Base-by-base conservation (phyloP, 2,888 invertebrate species). In the Orchestes rusci region DNA sequence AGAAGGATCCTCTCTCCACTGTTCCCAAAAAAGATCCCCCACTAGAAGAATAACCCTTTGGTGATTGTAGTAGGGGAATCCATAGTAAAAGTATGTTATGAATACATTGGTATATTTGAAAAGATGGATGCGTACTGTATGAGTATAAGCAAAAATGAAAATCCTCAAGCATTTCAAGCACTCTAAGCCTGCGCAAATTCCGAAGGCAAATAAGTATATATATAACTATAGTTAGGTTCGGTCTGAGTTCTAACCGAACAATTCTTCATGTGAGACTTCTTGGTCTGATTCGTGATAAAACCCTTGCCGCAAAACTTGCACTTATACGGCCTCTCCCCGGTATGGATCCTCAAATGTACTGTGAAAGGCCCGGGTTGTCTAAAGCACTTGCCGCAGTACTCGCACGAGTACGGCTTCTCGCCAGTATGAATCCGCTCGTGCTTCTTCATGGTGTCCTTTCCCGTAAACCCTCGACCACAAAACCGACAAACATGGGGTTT, bases 381-480 rank as follows among this genome's bases (percentile, higher is more conserved):
- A 50, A 67, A 67, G 16, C 59, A 56, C 42, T 64, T 65, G 3
- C 62, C 64, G 43, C 67, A 67, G 30, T 60, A 61, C 43, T 62
- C 55, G 48, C 67, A 67, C 4, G 59, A 54, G 40, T 64, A 64
- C 4, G 64, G 63, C 36, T 60, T 61, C 32, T 65, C 64, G 1
- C 62, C 64, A 8, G 60, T 65, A 47, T 67, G 67, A 31, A 60
- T 59, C 32, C 64, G 55, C 37, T 64, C 61, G 47, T 64, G 64
- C 51, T 61, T 58, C 13, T 59, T 56, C 45, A 62, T 45, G 32
- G 58, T 58, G 33, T 59, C 59, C 29, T 62, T 62, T 18, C 58
- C 59, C 20, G 73, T 74, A 63, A 75, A 76, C 1, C 73, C 73
- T 56, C 75, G 74, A 32, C 72, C 53, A 43, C 63, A 62, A 36